A percentile compares a stretch with the other conserved stretches of the same genome.
Conservation (phyloP, 2,797 vertebrate species). For the Tapera naevia region DNA sequence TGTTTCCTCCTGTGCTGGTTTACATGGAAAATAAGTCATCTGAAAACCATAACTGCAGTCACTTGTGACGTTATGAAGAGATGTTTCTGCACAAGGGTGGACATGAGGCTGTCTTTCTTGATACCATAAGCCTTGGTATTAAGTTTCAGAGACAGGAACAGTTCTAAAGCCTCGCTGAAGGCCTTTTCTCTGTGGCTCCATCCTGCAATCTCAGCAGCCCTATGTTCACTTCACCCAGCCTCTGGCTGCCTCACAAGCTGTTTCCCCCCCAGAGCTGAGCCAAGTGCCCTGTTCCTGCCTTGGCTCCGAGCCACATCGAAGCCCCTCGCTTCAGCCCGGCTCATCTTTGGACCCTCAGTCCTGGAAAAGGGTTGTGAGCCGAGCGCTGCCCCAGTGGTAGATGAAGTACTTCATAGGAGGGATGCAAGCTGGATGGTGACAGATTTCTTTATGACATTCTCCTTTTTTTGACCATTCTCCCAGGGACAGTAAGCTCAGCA, state of each 20-base stretch:
- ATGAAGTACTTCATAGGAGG: no score
- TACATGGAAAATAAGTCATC: neutral
- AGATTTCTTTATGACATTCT: neutral
- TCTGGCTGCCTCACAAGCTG: neutral
- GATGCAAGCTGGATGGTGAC: neutral
- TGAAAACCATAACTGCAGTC: neutral
- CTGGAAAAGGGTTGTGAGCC: no score
- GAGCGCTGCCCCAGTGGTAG: no score
- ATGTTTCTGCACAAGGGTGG: neutral
- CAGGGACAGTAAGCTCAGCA: neutral
- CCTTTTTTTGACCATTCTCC: neutral
- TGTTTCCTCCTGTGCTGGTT: neutral
- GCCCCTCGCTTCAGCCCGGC: no score
- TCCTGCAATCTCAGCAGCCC: neutral
- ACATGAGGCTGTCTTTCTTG: neutral
- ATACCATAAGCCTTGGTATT: neutral
- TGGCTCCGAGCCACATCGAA: no score
- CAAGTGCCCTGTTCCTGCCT: no score
- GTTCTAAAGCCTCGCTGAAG: neutral
- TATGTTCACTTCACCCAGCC: neutral
- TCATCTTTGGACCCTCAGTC: no score
- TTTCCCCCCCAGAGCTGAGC: neutral
- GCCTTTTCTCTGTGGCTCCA: neutral
- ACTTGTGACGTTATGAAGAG: neutral
- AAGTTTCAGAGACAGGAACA: neutral